Evolutionary conservation across 2,113 vertebrate species (phyloP).

Genomic region (Mormoops blainvillei): DNA sequence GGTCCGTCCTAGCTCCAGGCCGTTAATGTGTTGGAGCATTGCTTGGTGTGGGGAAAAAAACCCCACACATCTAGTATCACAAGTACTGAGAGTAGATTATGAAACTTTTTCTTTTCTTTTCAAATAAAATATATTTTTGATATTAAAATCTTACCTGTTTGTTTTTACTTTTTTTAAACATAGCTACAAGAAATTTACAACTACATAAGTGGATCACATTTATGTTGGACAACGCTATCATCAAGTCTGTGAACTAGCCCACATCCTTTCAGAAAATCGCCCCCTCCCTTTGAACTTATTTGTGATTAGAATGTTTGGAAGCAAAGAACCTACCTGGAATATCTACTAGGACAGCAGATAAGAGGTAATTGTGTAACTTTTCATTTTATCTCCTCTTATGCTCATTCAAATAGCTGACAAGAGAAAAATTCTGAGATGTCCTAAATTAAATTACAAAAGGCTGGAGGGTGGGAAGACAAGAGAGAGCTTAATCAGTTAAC

Average conservation of each 20-base stretch:
- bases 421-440: background rate
- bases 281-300: background rate
- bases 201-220: background rate
- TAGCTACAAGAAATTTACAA: background rate
- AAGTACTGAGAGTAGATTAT: background rate
- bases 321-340: background rate
- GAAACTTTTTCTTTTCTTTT: background rate
- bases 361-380: background rate
- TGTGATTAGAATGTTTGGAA: background rate
- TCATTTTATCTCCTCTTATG: background rate
- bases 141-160: background rate
- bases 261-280: background rate
- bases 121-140: background rate
- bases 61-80: background rate
- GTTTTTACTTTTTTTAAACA: background rate
- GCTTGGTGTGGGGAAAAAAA: background rate
- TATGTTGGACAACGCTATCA: background rate
- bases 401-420: background rate
- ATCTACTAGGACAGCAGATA: background rate
- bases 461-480: background rate
- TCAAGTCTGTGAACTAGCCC: background rate
- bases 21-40: background rate
- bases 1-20: background rate
- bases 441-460: background rate
- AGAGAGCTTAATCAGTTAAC: background rate